Evolutionary conservation across 2,888 invertebrate species (phyloP), one percentile per base, ranked within the genome.

Genomic region (Zeuzera pyrina): DNA sequence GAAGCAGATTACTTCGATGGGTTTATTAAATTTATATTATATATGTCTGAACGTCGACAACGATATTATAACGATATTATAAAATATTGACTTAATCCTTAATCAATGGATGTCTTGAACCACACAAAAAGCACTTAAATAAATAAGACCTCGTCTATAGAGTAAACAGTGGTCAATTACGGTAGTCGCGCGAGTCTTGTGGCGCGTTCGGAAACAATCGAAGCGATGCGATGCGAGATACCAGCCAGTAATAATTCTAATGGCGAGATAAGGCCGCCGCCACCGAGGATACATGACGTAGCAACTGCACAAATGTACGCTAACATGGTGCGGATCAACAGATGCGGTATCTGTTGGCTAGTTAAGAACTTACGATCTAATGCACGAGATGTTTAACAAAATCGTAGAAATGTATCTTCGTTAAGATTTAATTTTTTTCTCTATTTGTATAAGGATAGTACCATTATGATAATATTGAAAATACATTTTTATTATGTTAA

Each of bases 91-190:
- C n/a, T n/a, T n/a, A n/a, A n/a, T n/a, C n/a, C n/a, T n/a, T n/a
- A n/a, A n/a, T n/a, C n/a, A n/a, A n/a, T n/a, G 46, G 31, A 50
- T 48, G 49, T 53, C 49, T 56, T 49, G 48, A 54, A 52, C 38
- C 34, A 37, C 45, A 49, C 42, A 52, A 57, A 31, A 15, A 11
- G n/a, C 6, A 31, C n/a, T n/a, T n/a, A n/a, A n/a, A n/a, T 72
- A 73, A 76, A 73, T 74, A 74, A 72, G 68, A 71, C 58, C 66
- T 68, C 60, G 63, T 61, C 57, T 61, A 62, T 59, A 66, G 73
- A 70, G 77, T 76, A 79, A 81, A 81, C 79, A 78, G 76, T 77
- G 78, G 77, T 79, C 81, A 83, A 81, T 83, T 81, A 81, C 65
- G 64, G 64, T 52, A 70, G 70, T 71, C 69, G 69, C 68, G 71